Evolutionary conservation across 2,797 vertebrate species (phyloP), one percentile per base, ranked within the genome.

Genomic region (Spea hammondii): DNA sequence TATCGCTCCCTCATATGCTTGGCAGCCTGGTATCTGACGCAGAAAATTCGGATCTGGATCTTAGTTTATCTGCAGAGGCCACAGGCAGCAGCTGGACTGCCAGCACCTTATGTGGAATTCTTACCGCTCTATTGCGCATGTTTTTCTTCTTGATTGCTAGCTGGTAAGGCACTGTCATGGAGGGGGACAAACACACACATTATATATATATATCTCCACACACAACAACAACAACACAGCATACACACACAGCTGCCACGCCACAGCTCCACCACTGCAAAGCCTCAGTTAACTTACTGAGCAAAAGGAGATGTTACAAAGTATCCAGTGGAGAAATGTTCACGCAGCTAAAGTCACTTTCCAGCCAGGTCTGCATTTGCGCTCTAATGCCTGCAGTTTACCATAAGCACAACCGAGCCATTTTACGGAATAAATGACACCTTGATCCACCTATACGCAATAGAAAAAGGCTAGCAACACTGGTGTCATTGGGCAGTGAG

Each of bases 281-380:
- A 46, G 46, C 79, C 53, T 59, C 51, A 64, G 67, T 62, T 65
- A 62, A 81, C 74, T 77, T 81, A 81, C 79, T 62, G 74, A 68
- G 74, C 59, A 54, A 62, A 12, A 65, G 53, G 6, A 80, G 47
- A 60, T 47, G 79, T 47, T 47, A 77, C 32, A 53, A 7, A 76
- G 74, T 53, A 70, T 81, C 79, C 79, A 44, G 64, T 9, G 62
- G 44, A 8, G 53, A 11, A 62, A 14, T 49, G 70, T 47, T 64
- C 74, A n/a, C 5, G 74, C 68, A 72, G 74, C 74, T 67, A 50
- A 53, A 81, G 74, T 67, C 72, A 60, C 74, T 77, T 72, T 72
- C 74, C 74, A 68, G 74, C 64, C 74, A 81, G 70, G 46, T 81
- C 79, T 81, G 79, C 79, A 81, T 81, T 72, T 80, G 12, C 76